Conservation (phyloP, 37 sponge, comb jelly and placozoan species). For the Hexactinellida sp. region DNA sequence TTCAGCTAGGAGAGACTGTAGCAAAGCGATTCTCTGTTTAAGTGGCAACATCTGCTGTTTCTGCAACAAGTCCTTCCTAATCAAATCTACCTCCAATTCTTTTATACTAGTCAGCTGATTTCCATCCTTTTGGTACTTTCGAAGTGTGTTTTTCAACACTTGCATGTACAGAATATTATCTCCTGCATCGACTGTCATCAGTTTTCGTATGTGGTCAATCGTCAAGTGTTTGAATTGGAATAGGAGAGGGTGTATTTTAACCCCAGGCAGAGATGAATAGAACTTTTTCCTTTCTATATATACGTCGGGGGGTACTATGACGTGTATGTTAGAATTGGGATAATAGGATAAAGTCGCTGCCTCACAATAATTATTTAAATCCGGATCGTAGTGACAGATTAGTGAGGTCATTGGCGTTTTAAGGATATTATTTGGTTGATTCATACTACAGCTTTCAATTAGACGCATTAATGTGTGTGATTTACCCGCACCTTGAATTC, state of each 20-base stretch:
- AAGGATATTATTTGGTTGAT: not conserved
- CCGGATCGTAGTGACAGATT: not conserved
- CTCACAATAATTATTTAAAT: not conserved
- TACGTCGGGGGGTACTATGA: not conserved
- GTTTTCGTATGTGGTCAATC: not conserved
- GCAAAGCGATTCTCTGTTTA: not conserved
- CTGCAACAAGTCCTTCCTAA: not conserved
- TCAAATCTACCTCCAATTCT: not conserved
- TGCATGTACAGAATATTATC: not conserved
- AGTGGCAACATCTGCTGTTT: not conserved
- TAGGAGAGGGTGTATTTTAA: constrained; percentile 4
- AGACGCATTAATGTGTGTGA: not conserved
- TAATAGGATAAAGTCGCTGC: not conserved
- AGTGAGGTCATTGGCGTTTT: not conserved
- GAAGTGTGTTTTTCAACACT: not conserved
- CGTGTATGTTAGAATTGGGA: not conserved
- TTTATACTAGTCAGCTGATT: not conserved
- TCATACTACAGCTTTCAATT: not conserved
- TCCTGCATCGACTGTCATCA: not conserved
- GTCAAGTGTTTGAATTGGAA: not conserved
- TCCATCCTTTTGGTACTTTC: not conserved
- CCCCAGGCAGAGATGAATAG: not conserved
- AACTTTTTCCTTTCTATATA: not conserved
- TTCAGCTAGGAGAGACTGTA: not conserved
- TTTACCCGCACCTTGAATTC: not conserved